These are phyloP conservation scores for Podabrus alpinus DNA, from an alignment of 2,888 invertebrate species.

Conservation along the genomic window DNA sequence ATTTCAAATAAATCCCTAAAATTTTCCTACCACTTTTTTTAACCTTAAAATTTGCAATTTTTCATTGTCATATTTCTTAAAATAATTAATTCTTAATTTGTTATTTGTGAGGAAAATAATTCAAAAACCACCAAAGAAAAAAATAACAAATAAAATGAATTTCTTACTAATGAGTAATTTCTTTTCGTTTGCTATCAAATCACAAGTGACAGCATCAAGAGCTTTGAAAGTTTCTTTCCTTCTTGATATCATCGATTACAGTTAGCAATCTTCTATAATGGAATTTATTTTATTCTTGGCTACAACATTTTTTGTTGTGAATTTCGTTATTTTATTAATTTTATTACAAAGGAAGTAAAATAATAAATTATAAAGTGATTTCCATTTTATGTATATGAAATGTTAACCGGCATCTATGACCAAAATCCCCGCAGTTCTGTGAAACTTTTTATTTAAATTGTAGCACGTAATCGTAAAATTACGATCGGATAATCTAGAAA, in stretches of 20 bases:
- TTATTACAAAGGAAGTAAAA: neutral
- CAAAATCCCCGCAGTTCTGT: too few relatives aligned
- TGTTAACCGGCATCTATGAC: neutral
- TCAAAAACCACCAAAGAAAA: neutral
- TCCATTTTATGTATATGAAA: neutral
- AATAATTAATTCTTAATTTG: neutral
- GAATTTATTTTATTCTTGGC: neutral
- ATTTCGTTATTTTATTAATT: neutral
- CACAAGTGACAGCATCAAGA: neutral
- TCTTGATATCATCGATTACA: neutral
- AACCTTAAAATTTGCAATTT: neutral
- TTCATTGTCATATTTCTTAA: neutral
- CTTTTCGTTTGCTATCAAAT: neutral
- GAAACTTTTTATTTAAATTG: too few relatives aligned
- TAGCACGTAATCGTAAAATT: too few relatives aligned
- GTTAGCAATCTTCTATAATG: neutral
- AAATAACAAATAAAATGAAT: neutral
- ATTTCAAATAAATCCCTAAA: conserved; percentile 1
- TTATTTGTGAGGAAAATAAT: neutral
- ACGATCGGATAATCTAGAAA: too few relatives aligned
- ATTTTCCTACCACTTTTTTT: neutral
- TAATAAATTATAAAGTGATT: neutral
- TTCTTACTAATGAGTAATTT: neutral
- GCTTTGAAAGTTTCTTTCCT: neutral
- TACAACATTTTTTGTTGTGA: neutral